These are phyloP conservation scores for Dunckerocampus dactyliophorus DNA, from an alignment of 2,113 vertebrate species.

Conservation along the genomic window DNA sequence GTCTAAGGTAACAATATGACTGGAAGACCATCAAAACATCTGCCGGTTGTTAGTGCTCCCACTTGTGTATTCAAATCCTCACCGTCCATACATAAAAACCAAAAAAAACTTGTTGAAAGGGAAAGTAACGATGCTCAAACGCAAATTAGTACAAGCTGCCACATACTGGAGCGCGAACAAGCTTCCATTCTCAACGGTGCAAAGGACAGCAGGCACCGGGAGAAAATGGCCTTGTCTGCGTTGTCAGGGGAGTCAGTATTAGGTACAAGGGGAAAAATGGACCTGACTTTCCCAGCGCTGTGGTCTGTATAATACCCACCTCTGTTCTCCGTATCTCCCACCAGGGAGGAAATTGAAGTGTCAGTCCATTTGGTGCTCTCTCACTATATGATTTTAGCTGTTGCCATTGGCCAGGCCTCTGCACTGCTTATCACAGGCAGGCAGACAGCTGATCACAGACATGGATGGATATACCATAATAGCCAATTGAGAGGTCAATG, in stretches of 20 bases:
- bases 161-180: not conserved
- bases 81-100: conserved; percentile 29
- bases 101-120: conserved; percentile 26
- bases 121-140: conserved; percentile 35
- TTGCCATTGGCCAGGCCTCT: conserved; percentile 44
- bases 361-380: conserved; percentile 54
- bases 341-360: conserved; percentile 71
- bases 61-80: conserved; percentile 34
- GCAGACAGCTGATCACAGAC: conserved; percentile 43
- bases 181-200: conserved; percentile 46
- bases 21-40: conserved; percentile 59
- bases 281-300: conserved; percentile 40
- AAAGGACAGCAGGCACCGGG: conserved; percentile 24
- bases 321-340: conserved; percentile 64
- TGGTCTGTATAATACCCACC: conserved; percentile 58
- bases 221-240: conserved; percentile 55
- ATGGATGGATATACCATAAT: conserved; percentile 20
- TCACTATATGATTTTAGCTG: conserved; percentile 58
- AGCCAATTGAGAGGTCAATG: conserved; percentile 13
- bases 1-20: conserved; percentile 66
- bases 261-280: conserved; percentile 36
- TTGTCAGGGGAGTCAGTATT: conserved; percentile 34
- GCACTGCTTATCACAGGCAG: conserved; percentile 48
- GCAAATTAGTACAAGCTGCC: conserved; percentile 25
- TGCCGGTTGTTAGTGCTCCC: conserved; percentile 44